A percentile compares a stretch with the other conserved stretches of the same genome.
Evolutionary conservation across 2,797 vertebrate genomes (phyloP).

Genomic region (Microctenopoma steveboyesi): DNA sequence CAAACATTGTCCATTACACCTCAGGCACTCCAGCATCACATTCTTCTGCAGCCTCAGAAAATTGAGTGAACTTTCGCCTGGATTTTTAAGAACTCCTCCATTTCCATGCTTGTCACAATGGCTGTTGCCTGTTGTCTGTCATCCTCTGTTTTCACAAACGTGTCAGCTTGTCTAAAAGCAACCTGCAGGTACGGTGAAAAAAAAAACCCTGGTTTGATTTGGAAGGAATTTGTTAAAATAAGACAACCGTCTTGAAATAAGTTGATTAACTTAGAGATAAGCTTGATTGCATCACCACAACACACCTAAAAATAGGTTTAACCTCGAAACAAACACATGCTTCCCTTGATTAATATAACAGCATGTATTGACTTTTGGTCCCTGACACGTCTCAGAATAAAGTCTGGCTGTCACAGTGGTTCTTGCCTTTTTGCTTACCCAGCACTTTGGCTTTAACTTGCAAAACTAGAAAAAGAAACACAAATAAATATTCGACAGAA

Average conservation of each 20-base stretch:
- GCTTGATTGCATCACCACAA: background rate
- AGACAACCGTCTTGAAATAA: background rate
- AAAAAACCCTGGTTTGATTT: background rate
- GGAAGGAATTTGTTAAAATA: background rate
- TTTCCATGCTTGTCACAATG: slow-evolving; percentile 4
- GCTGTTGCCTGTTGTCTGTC: background rate
- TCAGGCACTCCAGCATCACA: slow-evolving; percentile 30
- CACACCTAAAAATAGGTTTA: background rate
- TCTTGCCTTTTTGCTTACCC: slow-evolving; percentile 27
- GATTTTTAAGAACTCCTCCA: background rate
- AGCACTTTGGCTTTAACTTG: slow-evolving; percentile 29
- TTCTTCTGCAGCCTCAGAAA: slow-evolving; percentile 26
- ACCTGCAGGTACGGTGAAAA: background rate
- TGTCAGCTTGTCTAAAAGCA: background rate
- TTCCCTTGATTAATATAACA: background rate
- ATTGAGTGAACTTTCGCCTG: slow-evolving; percentile 39
- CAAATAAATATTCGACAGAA: background rate
- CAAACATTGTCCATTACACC: slow-evolving; percentile 22
- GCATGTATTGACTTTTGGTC: slow-evolving; percentile 20
- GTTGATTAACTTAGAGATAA: background rate
- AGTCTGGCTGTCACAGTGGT: slow-evolving; percentile 30
- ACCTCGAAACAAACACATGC: background rate
- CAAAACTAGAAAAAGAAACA: slow-evolving; percentile 9
- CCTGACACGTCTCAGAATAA: slow-evolving; percentile 35
- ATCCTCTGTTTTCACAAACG: background rate